Conservation (phyloP, 2,888 invertebrate species). For the Iselma pallidipennis region DNA sequence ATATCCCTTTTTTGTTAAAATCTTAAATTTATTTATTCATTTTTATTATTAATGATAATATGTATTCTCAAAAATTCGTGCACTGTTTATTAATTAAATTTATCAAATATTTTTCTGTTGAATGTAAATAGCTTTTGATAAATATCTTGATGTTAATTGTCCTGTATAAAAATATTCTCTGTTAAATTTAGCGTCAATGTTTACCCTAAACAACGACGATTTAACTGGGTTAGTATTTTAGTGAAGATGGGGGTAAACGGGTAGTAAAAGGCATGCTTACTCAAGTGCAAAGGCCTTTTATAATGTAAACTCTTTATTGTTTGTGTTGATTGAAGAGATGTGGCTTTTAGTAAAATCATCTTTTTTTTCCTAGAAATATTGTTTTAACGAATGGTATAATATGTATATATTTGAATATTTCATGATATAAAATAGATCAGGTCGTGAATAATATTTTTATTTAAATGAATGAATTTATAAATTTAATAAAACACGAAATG, state of each 20-base stretch:
- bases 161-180: constrained; percentile 15
- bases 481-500: too few species aligned
- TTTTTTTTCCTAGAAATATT: too few species aligned
- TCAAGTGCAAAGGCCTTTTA: constrained; percentile 31
- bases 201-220: constrained; percentile 14
- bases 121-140: constrained; percentile 4
- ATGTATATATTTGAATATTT: too few species aligned
- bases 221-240: constrained; percentile 24
- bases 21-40: too few species aligned
- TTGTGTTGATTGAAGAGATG: constrained; percentile 32
- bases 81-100: neutral
- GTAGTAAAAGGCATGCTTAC: constrained; percentile 28
- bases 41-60: neutral
- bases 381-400: too few species aligned
- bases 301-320: constrained; percentile 31
- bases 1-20: too few species aligned
- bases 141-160: constrained; percentile 16
- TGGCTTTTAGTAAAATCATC: constrained; percentile 27
- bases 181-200: constrained; percentile 12
- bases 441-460: too few species aligned
- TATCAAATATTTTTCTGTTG: neutral
- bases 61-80: neutral
- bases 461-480: too few species aligned
- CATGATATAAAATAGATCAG: too few species aligned
- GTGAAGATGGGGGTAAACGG: constrained; percentile 22